Conservation (phyloP, 53 echinoderm and acorn worm species). For the Crossaster papposus region DNA sequence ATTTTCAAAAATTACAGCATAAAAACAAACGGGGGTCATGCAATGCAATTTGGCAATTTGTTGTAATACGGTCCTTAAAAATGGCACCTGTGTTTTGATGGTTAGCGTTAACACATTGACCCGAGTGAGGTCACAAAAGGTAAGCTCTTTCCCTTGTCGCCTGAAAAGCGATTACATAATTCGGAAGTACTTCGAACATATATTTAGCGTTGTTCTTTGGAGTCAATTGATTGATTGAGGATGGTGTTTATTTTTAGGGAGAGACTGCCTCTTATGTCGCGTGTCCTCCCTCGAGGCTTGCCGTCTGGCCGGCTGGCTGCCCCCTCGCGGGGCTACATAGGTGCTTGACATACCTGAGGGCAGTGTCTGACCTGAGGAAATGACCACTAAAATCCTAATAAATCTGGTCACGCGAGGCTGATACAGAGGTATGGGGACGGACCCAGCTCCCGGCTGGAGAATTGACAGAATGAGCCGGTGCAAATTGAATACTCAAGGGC, state of each 20-base stretch:
- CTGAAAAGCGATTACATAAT: conserved; percentile 8
- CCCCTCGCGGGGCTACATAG: not conserved
- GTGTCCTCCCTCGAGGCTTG: not conserved
- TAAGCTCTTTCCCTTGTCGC: not conserved
- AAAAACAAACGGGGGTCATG: no score
- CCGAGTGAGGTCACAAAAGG: not conserved
- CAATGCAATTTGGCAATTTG: no score
- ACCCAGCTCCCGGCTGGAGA: not conserved
- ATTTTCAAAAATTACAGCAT: no score
- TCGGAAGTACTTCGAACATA: conserved; percentile 8
- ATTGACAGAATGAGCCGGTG: not conserved
- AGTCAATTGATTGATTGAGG: not conserved
- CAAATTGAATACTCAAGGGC: not conserved
- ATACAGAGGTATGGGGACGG: not conserved
- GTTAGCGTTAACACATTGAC: not conserved
- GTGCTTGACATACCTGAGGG: not conserved
- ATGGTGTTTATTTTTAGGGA: not conserved
- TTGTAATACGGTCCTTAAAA: no score
- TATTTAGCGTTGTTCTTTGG: not conserved
- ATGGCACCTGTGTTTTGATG: not conserved
- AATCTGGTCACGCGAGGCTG: not conserved
- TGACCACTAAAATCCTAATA: not conserved
- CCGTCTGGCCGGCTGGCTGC: not conserved
- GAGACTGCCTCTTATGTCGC: not conserved
- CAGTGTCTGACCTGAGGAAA: not conserved